phyloP scores from a whole-genome alignment of 2,888 invertebrate genomes.

The Lepeophtheirus nordmannii region DNA sequence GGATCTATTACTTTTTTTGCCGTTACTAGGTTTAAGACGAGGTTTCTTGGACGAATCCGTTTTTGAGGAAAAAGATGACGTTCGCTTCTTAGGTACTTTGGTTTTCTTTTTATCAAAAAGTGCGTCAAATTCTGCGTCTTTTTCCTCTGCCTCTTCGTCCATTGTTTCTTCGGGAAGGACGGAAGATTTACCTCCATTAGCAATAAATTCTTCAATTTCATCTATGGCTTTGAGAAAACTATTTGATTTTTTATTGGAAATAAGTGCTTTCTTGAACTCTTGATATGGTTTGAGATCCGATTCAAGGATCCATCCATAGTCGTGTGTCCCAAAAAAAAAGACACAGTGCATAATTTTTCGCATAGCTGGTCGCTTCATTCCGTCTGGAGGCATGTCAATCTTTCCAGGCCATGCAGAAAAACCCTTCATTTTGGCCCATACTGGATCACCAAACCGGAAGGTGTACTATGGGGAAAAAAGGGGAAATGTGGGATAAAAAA shows the following conservation, averaged over 20 bases:
- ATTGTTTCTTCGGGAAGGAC: not conserved
- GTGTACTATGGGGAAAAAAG: not conserved
- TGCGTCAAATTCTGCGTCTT: constrained; percentile 24
- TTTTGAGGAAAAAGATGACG: constrained; percentile 32
- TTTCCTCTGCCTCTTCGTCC: not conserved
- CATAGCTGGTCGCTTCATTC: constrained; percentile 46
- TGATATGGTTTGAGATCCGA: constrained; percentile 21
- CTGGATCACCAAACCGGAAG: constrained; percentile 24
- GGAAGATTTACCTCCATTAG: not conserved
- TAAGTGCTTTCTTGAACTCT: constrained; percentile 17
- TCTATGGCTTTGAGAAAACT: constrained; percentile 11
- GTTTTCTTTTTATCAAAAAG: constrained; percentile 7
- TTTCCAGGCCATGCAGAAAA: constrained; percentile 93
- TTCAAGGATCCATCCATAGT: constrained; percentile 40
- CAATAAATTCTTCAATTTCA: constrained; percentile 16
- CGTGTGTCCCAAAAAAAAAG: constrained; percentile 85
- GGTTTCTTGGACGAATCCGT: constrained; percentile 28
- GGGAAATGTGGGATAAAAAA: too few relatives aligned
- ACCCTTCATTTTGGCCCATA: constrained; percentile 89
- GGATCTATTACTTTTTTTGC: constrained; percentile 21
- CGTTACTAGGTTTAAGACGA: constrained; percentile 15
- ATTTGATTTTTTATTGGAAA: not conserved
- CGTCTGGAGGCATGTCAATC: constrained; percentile 47
- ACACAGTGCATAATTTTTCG: constrained; percentile 67
- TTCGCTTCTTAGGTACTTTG: constrained; percentile 31